Evolutionary conservation across 2,888 invertebrate species (phyloP), one percentile per base, ranked within the genome.

Genomic region (Acrocyrtus sp.): DNA sequence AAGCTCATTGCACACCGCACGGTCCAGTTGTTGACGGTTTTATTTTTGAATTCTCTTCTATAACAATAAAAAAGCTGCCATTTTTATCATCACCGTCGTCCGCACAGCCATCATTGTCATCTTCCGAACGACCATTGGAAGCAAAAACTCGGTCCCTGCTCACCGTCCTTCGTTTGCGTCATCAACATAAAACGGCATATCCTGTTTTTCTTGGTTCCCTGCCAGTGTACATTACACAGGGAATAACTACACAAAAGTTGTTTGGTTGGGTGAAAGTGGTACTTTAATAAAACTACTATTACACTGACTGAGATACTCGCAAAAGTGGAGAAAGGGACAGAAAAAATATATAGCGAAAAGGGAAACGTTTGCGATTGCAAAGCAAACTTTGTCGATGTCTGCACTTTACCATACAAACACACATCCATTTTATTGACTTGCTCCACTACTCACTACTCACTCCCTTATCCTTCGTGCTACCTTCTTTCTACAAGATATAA

Each of bases 281-380:
- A 51, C 34, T 34, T 34, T 34, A 34, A 34, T 12, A 34, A 34
- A 34, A 34, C 34, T 34, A 34, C 34, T 34, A 34, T 34, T 34
- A 34, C 34, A 12, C 34, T 12, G 34, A 12, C 34, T 5, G 12
- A 34, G 34, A 34, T 34, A 34, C 34, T 34, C 24, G 24, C n/a
- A 10, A 6, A n/a, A 12, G 21, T 50, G 21, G 19, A 12, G 10
- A 15, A 5, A 45, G 45, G 6, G 4, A 15, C 5, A 45, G n/a
- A 51, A 22, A 56, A 34, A 22, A 39, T 22, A 56, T 19, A 54
- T 19, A 27, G 54, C n/a, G 17, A 34, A 58, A 26, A 39, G 26
- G 21, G 45, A 58, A 58, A 54, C 39, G 56, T 56, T 56, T 56
- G 41, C 43, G 45, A 58, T 58, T 58, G 58, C 58, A 58, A 58